These are phyloP conservation scores for Lasaia peninsularis DNA, from an alignment of 1,140 invertebrate genomes.

Conservation along the genomic window DNA sequence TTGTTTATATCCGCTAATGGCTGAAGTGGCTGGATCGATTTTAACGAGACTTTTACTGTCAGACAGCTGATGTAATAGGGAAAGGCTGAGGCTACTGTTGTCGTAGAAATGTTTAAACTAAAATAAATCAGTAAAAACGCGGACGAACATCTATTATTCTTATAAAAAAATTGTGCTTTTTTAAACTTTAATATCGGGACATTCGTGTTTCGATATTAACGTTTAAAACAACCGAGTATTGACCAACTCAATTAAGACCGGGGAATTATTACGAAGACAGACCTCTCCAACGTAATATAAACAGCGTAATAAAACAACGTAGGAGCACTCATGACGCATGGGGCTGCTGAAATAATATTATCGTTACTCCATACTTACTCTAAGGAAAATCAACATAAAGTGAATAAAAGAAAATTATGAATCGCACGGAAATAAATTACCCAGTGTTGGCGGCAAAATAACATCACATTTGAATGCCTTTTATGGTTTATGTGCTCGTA, in stretches of 20 bases:
- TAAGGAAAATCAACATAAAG: conserved; percentile 77
- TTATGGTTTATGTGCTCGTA: conserved; percentile 74
- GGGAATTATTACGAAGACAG: conserved; percentile 27
- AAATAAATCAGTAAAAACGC: no score
- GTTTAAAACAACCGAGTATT: conserved; percentile 17
- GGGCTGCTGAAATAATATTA: conserved; percentile 76
- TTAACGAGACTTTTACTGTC: no score
- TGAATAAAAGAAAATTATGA: conserved; percentile 78
- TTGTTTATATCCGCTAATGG: no score
- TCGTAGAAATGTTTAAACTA: no score
- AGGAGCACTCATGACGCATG: conserved; percentile 59
- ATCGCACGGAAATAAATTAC: conserved; percentile 76
- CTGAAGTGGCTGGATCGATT: no score
- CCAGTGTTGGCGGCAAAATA: conserved; percentile 75
- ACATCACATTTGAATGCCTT: conserved; percentile 77
- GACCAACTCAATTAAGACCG: conserved; percentile 28
- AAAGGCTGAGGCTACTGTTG: no score
- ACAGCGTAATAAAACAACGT: conserved; percentile 54
- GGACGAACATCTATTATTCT: no score
- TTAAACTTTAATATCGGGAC: no score
- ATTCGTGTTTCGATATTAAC: no score
- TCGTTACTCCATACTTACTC: conserved; percentile 71
- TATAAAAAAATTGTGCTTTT: not conserved
- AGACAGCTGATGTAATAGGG: no score
- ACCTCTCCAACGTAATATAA: conserved; percentile 32